A percentile compares a stretch with the other conserved stretches of the same genome.
Evolutionary conservation across 2,888 invertebrate species (phyloP).

Genomic region (Noctua comes): DNA sequence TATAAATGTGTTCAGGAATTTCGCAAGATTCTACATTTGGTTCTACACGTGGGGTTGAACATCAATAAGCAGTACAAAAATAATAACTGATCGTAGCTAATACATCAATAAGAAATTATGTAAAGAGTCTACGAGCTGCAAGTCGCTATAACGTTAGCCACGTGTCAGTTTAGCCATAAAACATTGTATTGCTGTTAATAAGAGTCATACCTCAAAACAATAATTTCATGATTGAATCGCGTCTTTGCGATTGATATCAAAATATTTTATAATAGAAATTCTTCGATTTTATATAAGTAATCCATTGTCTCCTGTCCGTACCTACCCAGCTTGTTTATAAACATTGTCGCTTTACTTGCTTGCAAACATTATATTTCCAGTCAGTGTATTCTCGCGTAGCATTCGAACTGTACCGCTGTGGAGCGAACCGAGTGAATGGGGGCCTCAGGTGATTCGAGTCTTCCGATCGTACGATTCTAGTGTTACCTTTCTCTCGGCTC

Average conservation of each 20-base stretch:
- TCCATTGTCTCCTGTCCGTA: constrained; percentile 78
- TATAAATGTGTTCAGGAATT: background rate
- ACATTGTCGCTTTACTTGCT: constrained; percentile 79
- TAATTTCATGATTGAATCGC: constrained; percentile 36
- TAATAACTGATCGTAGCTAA: background rate
- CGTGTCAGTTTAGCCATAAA: constrained; percentile 2
- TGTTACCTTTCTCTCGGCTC: constrained; percentile 74
- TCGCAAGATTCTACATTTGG: background rate
- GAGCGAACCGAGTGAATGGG: constrained; percentile 68
- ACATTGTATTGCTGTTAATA: constrained; percentile 20
- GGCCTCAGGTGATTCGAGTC: constrained; percentile 73
- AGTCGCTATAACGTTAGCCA: background rate
- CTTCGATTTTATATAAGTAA: constrained; percentile 59
- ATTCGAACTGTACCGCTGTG: constrained; percentile 73
- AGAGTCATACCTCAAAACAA: constrained; percentile 34
- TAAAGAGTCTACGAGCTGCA: background rate
- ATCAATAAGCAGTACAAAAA: background rate
- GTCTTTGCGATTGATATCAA: constrained; percentile 32
- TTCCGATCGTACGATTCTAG: constrained; percentile 71
- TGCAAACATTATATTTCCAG: constrained; percentile 75
- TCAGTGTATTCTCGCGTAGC: constrained; percentile 76
- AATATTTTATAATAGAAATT: constrained; percentile 63
- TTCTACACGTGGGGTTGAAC: background rate
- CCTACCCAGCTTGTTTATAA: constrained; percentile 81
- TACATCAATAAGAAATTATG: background rate